Evolutionary conservation across 2,113 vertebrate species (phyloP), one percentile per base, ranked within the genome.

Genomic region (Silurus asotus): DNA sequence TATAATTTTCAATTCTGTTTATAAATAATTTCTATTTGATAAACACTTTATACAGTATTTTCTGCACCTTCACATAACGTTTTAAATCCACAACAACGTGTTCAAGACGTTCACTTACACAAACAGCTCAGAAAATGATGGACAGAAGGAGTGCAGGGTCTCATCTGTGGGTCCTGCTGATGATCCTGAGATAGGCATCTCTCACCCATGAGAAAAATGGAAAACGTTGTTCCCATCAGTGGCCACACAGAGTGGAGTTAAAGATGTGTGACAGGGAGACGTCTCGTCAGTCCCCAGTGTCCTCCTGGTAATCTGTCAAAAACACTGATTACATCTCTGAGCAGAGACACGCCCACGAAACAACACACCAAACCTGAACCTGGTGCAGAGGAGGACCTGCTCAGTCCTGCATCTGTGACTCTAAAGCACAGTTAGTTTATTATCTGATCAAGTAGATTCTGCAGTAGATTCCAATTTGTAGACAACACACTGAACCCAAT

Each of bases 161-260:
- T 81, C 49, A 84, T 67, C 81, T 81, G 8, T 74, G 45, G 19
- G 84, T 86, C 89, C 25, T 65, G 61, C 87, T 89, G 87, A 69
- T 84, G 37, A 80, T 82, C 78, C 62, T 64, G 55, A 89, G 86
- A 84, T 62, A 65, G 53, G 53, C 82, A 70, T 11, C 45, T 45
- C 48, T 59, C 69, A 51, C 87, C 78, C 83, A 48, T 87, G 91
- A 77, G 90, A 92, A 88, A 85, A 75, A 61, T 59, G 84, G 81
- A 74, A 70, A 86, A 81, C 78, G 56, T 81, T 28, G 80, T 92
- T 92, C 90, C 87, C 90, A 90, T 80, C 89, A 62, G 82, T 64
- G 48, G 9, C 77, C 55, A 51, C 15, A 49, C 59, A 58, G 48
- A 83, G 25, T 45, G 4, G 55, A 55, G 49, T 61, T 69, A 69